Conservation (phyloP, 2,888 invertebrate species). For the Rhagium mordax region DNA sequence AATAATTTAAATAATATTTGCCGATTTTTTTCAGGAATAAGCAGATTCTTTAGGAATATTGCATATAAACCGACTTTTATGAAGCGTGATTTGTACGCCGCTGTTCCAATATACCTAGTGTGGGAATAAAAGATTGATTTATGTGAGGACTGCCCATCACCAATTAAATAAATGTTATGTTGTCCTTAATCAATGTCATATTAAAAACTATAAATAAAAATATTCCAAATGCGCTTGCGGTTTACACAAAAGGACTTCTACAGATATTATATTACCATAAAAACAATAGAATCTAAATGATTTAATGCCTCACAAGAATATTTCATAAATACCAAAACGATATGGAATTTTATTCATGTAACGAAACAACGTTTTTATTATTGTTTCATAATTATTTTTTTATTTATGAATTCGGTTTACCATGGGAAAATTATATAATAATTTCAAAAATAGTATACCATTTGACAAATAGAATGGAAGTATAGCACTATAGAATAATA, state of each 20-base stretch:
- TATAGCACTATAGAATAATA: not conserved
- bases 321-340: conserved; percentile 55
- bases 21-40: too few relatives aligned
- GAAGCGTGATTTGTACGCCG: too few relatives aligned
- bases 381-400: not conserved
- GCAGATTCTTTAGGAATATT: too few relatives aligned
- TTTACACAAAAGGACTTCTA: conserved; percentile 52
- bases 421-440: conserved; percentile 21
- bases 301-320: conserved; percentile 54
- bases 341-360: conserved; percentile 26
- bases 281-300: conserved; percentile 62
- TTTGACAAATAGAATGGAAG: not conserved
- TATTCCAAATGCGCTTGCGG: conserved; percentile 57
- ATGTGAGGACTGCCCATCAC: conserved; percentile 54
- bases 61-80: too few relatives aligned
- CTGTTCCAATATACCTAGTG: conserved; percentile 45
- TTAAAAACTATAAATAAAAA: conserved; percentile 61
- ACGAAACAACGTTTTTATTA: conserved; percentile 19
- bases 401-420: not conserved
- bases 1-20: too few relatives aligned
- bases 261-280: conserved; percentile 61
- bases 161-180: conserved; percentile 62
- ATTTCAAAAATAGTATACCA: not conserved
- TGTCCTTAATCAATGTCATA: conserved; percentile 64
- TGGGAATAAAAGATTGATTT: conserved; percentile 61